Conservation (phyloP, 2,888 invertebrate species). For the Gonocerus acuteangulatus region DNA sequence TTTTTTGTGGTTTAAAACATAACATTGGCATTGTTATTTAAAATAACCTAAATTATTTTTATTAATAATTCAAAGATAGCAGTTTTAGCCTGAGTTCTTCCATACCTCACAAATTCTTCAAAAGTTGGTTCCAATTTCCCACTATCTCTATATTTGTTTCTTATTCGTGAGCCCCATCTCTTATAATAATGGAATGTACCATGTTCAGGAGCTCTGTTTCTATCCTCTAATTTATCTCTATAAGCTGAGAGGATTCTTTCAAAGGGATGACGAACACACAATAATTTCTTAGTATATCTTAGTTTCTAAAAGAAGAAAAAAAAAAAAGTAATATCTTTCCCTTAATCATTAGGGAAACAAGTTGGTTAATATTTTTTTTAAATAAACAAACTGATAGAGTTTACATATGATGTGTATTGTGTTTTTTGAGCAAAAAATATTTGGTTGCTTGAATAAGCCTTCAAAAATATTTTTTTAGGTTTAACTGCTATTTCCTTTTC, state of each 20-base stretch:
- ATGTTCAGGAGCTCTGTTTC: constrained; percentile 43
- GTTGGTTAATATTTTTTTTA: not conserved
- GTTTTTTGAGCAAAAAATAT: not conserved
- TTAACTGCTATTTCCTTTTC: too few relatives aligned
- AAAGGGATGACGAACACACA: constrained; percentile 55
- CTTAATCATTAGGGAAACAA: not conserved
- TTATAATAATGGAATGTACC: constrained; percentile 48
- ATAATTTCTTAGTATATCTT: constrained; percentile 47
- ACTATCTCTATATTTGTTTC: constrained; percentile 45
- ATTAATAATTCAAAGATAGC: too few relatives aligned
- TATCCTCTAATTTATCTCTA: constrained; percentile 51
- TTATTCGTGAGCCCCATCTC: constrained; percentile 47
- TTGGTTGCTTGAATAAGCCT: not conserved
- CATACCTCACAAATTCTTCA: constrained; percentile 48
- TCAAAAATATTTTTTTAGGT: too few relatives aligned
- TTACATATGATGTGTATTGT: not conserved
- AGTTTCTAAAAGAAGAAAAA: constrained; percentile 39
- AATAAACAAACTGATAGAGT: not conserved
- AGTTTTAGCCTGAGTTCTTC: too few relatives aligned
- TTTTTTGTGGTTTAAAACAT: too few relatives aligned
- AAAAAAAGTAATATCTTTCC: not conserved
- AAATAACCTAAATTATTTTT: too few relatives aligned
- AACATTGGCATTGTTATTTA: too few relatives aligned
- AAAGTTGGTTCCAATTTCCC: constrained; percentile 47
- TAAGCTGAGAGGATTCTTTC: constrained; percentile 54